Conservation (phyloP, 1,140 invertebrate genomes). For the Calliphora vicina region DNA sequence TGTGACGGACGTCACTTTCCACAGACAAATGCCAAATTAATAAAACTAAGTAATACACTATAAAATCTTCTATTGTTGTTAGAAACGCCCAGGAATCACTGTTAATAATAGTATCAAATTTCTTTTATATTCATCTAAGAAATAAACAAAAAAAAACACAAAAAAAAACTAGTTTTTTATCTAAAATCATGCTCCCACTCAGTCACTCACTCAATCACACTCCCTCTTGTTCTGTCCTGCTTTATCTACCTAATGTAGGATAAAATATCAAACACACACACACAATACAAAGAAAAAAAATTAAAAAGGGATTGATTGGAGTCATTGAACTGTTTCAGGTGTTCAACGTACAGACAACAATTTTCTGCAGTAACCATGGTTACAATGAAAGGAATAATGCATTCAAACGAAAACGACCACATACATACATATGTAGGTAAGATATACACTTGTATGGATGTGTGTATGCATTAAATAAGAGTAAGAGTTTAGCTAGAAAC, state of each 20-base stretch:
- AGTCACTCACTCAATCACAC: not conserved
- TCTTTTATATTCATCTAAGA: not conserved
- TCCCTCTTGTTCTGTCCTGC: too few relatives aligned
- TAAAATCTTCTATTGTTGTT: not conserved
- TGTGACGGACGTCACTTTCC: not conserved
- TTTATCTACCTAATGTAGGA: not conserved
- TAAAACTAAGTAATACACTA: not conserved
- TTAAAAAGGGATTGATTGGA: not conserved
- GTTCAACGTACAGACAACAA: not conserved
- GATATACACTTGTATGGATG: not conserved
- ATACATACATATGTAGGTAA: too few relatives aligned
- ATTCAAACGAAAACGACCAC: not conserved
- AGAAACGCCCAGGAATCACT: not conserved
- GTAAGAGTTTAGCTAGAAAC: not conserved
- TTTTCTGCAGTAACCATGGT: not conserved
- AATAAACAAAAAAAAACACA: not conserved
- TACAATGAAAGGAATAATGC: not conserved
- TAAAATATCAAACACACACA: not conserved
- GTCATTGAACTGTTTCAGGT: constrained; percentile 11
- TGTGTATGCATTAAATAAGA: not conserved
- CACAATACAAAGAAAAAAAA: not conserved
- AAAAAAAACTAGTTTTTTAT: not conserved
- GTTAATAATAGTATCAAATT: not conserved
- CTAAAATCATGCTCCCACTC: not conserved
- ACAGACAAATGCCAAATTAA: not conserved